Evolutionary conservation across 1,140 invertebrate species (phyloP), one percentile per base, ranked within the genome.

Genomic region (Bombus soroeensis): DNA sequence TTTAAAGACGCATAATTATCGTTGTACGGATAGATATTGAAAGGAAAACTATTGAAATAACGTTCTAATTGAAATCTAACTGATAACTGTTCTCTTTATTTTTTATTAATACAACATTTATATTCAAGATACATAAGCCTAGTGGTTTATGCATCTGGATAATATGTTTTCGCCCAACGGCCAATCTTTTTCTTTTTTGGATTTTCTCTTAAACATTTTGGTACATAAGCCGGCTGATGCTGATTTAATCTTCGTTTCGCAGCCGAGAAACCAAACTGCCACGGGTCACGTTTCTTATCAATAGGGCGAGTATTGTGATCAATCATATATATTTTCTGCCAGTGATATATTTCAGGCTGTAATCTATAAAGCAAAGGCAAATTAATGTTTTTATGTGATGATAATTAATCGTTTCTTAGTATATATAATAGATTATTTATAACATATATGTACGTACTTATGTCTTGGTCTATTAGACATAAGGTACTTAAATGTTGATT

Each of bases 321-420:
- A 64, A 97, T 96, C 92, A 97, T 97, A 91, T 97, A 98, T 79
- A 98, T 97, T 74, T 96, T 96, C 88, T 98, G 97, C 97, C 97
- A 98, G 74, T 96, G 88, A 87, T 97, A 97, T 57, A 97, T 95
- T 95, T 98, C 97, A 47, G 97, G 96, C 47, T 94, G 22, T 68
- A 96, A 89, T 59, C 95, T 95, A 28, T 75, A 92, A 93, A 82
- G 59, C n/a, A 81, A 15, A 85, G 71, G 68, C 28, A 8, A 85
- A 75, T 84, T 34, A 79, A 13, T 62, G 64, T 47, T 59, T 76
- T 22, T 47, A 62, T 12, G 10, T 53, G 22, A 71, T 22, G 18
- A 53, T 53, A 22, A 53, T 53, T 53, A 53, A 22, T 53, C 47
- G 18, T n/a, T 82, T 28, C 10, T 28, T 39, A 70, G 15, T n/a